Evolutionary conservation across 92 coral and sea anemone genomes (phyloP).

Genomic region (Porites cylindrica): DNA sequence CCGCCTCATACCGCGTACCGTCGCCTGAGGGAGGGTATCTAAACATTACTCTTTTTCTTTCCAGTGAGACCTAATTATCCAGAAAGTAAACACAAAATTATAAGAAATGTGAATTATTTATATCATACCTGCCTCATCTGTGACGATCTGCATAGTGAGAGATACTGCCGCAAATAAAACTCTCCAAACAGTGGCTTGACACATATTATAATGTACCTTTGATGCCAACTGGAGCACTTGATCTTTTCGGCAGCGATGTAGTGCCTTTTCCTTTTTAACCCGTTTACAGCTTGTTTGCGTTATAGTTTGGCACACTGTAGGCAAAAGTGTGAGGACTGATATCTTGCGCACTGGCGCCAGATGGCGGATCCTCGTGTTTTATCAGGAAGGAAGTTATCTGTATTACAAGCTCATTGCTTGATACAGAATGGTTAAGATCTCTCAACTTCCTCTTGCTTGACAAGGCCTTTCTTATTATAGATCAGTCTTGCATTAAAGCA

Average conservation of each 20-base stretch:
- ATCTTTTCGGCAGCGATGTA: conserved; percentile 19
- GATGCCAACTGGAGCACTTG: conserved; percentile 11
- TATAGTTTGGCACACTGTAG: conserved; percentile 34
- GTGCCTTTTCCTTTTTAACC: not conserved
- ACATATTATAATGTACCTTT: conserved; percentile 19
- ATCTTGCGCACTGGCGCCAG: conserved; percentile 60
- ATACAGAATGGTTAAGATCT: conserved; percentile 71
- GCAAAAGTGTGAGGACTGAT: conserved; percentile 44
- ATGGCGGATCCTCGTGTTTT: conserved; percentile 59
- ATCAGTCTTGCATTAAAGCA: conserved; percentile 4
- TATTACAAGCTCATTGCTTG: conserved; percentile 66
- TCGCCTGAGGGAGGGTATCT: conserved; percentile 47
- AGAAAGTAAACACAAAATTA: not conserved
- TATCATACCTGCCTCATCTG: conserved; percentile 46
- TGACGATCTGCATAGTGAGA: conserved; percentile 21
- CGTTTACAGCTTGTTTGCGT: conserved; percentile 48
- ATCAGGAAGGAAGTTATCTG: conserved; percentile 68
- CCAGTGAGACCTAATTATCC: conserved; percentile 24
- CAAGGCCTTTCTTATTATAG: conserved; percentile 66
- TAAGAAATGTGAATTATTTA: not conserved
- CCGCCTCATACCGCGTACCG: conserved; percentile 44
- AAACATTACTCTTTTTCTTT: conserved; percentile 28
- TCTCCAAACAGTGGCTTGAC: conserved; percentile 29
- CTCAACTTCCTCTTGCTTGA: conserved; percentile 76
- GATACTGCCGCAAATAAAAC: conserved; percentile 8